Evolutionary conservation across 2,113 vertebrate genomes (phyloP), one percentile per base, ranked within the genome.

Genomic region (Sciurus niger): DNA sequence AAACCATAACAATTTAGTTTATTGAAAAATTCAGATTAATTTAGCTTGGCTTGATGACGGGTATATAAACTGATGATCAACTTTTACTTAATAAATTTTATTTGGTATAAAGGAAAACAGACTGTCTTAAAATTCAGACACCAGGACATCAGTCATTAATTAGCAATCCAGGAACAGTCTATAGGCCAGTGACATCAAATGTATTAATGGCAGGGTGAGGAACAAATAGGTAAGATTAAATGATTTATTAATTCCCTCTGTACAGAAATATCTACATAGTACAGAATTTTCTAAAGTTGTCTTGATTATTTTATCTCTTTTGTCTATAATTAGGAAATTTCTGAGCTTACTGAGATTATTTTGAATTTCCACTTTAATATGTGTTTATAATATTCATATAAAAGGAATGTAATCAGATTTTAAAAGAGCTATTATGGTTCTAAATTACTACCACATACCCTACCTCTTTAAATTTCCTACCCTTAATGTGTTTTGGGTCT

Each of bases 1-100:
- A 93, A 84, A 73, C 28, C 8, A 82, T 3, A 74, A 55, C 46
- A 87, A 89, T 63, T 79, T 46, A 43, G 8, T 18, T 93, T 28
- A 51, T 25, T 72, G 43, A 77, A 92, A 93, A 72, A n/a, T 67
- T 95, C 68, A 77, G n/a, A 91, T 89, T 72, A 6, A 72, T 82
- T 93, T 94, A 43, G 24, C 93, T 82, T 89, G 22, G 4, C 80
- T 94, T 87, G 20, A 77, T 83, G 16, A 74, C 24, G 65, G 72
- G 7, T 67, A 77, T 60, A 83, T 60, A 58, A 91, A 83, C 32
- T 90, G 70, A 74, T 3, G 46, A n/a, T 91, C 63, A 86, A 53
- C 37, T 51, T 77, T 80, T 78, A 9, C 82, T 90, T 77, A 88
- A 67, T 88, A 60, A 79, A 73, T 90, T 20, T 20, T 93, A 53